These are phyloP conservation scores for Brachypteracias leptosomus DNA, from an alignment of 2,113 vertebrate species.

Conservation along the genomic window DNA sequence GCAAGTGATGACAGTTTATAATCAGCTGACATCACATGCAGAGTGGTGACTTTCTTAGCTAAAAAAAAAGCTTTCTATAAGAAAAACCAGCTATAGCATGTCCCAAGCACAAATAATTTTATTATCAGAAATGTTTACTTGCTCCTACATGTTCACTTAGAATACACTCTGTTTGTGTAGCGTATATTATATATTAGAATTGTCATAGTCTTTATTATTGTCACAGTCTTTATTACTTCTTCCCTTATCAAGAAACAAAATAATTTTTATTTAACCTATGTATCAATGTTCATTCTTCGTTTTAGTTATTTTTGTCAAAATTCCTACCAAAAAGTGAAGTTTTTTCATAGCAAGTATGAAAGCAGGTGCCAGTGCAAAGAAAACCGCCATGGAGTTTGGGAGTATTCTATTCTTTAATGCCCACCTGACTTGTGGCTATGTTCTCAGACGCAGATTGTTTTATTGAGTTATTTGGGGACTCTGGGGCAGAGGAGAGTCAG, in stretches of 20 bases:
- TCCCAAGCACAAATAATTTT: not conserved
- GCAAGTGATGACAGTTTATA: not conserved
- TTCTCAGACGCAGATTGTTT: not conserved
- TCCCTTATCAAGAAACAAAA: not conserved
- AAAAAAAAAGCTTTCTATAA: not conserved
- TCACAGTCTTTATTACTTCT: not conserved
- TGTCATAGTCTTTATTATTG: not conserved
- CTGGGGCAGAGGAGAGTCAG: not conserved
- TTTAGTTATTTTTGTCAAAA: not conserved
- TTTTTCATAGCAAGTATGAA: not conserved
- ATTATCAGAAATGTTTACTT: not conserved
- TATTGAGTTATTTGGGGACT: not conserved
- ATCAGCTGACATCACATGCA: not conserved
- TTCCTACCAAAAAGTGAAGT: not conserved
- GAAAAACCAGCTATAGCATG: not conserved
- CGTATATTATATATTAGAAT: not conserved
- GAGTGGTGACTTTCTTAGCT: not conserved
- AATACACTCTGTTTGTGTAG: not conserved
- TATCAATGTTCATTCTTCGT: not conserved
- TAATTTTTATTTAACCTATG: not conserved
- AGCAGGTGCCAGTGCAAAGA: not conserved
- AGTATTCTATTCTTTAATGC: not conserved
- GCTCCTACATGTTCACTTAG: not conserved
- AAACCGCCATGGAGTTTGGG: not conserved
- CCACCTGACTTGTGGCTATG: not conserved